phyloP scores from a whole-genome alignment of 2,888 invertebrate species.

The Hypena proboscidalis region DNA sequence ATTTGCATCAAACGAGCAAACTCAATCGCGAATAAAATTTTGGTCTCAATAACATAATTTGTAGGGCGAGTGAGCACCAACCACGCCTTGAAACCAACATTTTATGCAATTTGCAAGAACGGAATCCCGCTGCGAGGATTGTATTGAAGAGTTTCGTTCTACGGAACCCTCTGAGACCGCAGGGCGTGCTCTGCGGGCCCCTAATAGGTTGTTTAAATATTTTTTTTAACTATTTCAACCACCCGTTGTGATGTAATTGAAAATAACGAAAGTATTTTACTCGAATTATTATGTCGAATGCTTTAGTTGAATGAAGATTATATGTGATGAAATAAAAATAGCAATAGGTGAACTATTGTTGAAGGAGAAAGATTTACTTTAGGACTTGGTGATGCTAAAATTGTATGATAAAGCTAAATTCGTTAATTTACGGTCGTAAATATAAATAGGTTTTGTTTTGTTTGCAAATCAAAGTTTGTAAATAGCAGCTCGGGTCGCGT shows the following conservation, averaged over 20 bases:
- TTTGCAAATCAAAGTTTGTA: no score
- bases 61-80: constrained; percentile 38
- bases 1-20: constrained; percentile 25
- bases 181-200: constrained; percentile 75
- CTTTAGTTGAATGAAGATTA: no score
- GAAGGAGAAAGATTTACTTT: no score
- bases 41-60: constrained; percentile 40
- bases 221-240: constrained; percentile 45
- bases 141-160: constrained; percentile 58
- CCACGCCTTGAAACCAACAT: constrained; percentile 49
- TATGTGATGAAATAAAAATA: no score
- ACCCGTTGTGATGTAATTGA: constrained; percentile 49
- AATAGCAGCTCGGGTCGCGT: no score
- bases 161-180: constrained; percentile 59
- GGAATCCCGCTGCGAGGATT: constrained; percentile 59
- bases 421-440: no score
- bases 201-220: constrained; percentile 59
- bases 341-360: no score
- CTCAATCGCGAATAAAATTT: constrained; percentile 34
- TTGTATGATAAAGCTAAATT: no score
- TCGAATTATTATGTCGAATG: neutral
- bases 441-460: no score
- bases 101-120: constrained; percentile 41
- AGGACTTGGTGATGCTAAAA: no score
- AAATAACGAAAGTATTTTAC: constrained; percentile 28